phyloP scores from a whole-genome alignment of 2,888 invertebrate genomes.

The Ornithoptera priamus region DNA sequence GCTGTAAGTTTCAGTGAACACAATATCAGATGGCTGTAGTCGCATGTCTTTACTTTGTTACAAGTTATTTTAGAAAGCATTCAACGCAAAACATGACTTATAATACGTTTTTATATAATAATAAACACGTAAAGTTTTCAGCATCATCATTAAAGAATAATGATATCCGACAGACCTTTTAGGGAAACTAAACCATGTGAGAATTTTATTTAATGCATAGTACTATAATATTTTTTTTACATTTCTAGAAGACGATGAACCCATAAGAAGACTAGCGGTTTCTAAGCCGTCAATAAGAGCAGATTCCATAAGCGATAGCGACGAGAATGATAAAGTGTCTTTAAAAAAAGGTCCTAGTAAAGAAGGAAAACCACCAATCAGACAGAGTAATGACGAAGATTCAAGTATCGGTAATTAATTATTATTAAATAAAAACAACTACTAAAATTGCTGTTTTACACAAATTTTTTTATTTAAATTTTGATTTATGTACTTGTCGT shows the following conservation, averaged over 20 bases:
- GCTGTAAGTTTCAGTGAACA: conserved; percentile 33
- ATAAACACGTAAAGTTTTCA: too few species aligned
- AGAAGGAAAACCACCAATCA: conserved; percentile 5
- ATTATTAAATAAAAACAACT: too few species aligned
- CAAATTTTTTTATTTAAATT: too few species aligned
- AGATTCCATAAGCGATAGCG: conserved; percentile 42
- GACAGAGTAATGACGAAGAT: conserved; percentile 11
- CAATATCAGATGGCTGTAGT: conserved; percentile 12
- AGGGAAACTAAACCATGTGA: neutral
- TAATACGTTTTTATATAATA: too few species aligned
- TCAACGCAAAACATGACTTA: too few species aligned
- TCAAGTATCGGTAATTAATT: conserved; percentile 16
- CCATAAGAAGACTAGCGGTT: conserved; percentile 20
- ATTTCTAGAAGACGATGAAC: conserved; percentile 6
- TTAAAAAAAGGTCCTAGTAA: neutral
- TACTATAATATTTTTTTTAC: neutral
- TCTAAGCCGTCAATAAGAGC: conserved; percentile 35
- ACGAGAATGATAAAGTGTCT: conserved; percentile 23
- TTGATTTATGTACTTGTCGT: neutral
- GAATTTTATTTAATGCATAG: neutral
- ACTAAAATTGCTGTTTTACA: too few species aligned
- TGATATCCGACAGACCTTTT: too few species aligned
- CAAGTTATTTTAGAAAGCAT: neutral
- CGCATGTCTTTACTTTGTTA: conserved; percentile 18
- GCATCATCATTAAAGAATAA: too few species aligned